phyloP scores from a whole-genome alignment of 2,888 invertebrate species.

The Melanargia galathea region DNA sequence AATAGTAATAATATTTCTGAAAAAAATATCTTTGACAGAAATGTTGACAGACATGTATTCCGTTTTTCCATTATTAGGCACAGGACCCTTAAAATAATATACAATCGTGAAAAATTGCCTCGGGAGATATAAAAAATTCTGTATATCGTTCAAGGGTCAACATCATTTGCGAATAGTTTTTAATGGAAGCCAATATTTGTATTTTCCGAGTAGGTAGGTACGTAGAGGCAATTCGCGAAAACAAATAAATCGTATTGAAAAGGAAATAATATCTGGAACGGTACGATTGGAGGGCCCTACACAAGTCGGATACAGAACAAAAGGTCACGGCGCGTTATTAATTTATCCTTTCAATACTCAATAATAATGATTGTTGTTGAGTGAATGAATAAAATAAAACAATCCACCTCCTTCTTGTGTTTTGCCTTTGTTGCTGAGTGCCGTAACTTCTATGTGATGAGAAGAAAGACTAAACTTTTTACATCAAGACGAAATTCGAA shows the following conservation, averaged over 20 bases:
- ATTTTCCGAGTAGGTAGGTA: conserved; percentile 11
- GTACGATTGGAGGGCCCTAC: conserved; percentile 30
- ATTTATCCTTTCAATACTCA: conserved; percentile 20
- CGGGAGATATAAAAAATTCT: not conserved
- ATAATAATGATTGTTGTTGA: not conserved
- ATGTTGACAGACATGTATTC: too few relatives aligned
- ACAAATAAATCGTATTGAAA: conserved; percentile 29
- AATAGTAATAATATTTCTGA: too few relatives aligned
- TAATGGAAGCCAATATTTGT: conserved; percentile 22
- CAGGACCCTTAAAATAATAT: too few relatives aligned
- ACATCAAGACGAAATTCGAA: too few relatives aligned
- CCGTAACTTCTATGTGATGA: too few relatives aligned
- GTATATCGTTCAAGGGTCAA: not conserved
- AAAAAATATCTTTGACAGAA: too few relatives aligned
- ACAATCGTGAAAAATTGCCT: not conserved
- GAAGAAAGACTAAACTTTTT: too few relatives aligned
- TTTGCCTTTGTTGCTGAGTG: too few relatives aligned
- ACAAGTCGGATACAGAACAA: conserved; percentile 24
- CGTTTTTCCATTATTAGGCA: too few relatives aligned
- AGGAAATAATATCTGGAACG: conserved; percentile 32
- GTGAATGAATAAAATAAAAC: not conserved
- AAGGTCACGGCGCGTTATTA: conserved; percentile 27
- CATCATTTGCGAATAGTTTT: conserved; percentile 16
- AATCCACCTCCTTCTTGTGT: not conserved
- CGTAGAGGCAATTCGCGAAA: conserved; percentile 22